Evolutionary conservation across 2,113 vertebrate genomes (phyloP), one percentile per base, ranked within the genome.

Genomic region (Catharus minimus): DNA sequence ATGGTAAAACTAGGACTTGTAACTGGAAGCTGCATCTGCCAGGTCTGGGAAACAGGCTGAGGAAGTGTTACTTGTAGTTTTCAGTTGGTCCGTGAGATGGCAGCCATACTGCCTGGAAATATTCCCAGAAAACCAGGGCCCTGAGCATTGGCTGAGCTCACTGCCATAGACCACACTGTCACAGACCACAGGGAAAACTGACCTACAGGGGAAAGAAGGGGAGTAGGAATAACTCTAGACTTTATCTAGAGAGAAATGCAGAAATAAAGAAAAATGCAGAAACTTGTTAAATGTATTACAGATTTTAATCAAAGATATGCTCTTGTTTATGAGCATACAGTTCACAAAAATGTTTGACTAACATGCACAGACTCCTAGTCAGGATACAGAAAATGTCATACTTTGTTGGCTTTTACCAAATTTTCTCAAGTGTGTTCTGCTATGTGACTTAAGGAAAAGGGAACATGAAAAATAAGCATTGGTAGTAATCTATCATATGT

Each of bases 61-160:
- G 65, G 47, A 44, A 46, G 19, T 6, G 23, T 73, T 65, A 10
- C 23, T 69, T 93, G 95, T 77, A 46, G 39, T 88, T 80, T 80
- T 82, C 39, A 11, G 2, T 39, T 73, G 73, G 46, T 50, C 88
- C 93, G 1, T 83, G 52, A 89, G 95, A 21, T 94, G 95, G 95
- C 94, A 94, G 75, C 67, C 3, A 3, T 23, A 12, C 33, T 30
- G 39, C 67, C 56, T 49, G 15, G 28, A 50, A 46, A 26, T 71
- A 32, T 8, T 28, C 17, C 5, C 0, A 0, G 23, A 41, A 44
- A 61, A 49, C 13, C 15, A 27, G 39, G 8, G 33, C 77, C 20
- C 14, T 30, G 26, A 64, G 33, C 41, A 10, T 13, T 49, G 44
- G 13, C 32, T 69, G 2, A 7, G 22, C 18, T 80, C 41, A 27